Percentiles rank a stretch among this genome's conserved stretches.
Evolutionary conservation across 1,140 invertebrate genomes (phyloP).

Genomic region (Macrocentrus cingulum): DNA sequence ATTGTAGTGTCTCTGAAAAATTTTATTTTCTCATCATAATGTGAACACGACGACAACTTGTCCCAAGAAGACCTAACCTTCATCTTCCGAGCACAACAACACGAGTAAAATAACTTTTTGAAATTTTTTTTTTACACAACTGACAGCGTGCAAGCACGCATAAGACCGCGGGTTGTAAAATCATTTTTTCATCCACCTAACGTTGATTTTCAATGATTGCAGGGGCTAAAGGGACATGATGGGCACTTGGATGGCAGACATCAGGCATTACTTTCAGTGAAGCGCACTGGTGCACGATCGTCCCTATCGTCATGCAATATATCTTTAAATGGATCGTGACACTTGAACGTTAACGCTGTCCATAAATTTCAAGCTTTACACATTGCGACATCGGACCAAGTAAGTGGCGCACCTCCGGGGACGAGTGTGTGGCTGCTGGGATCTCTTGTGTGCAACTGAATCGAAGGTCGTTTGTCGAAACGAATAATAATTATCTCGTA

Average conservation of each 20-base stretch:
- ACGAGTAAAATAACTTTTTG: no score
- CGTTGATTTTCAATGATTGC: no score
- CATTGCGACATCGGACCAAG: constrained; percentile 21
- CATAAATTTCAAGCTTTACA: constrained; percentile 25
- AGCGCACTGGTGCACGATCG: not conserved
- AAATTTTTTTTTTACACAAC: no score
- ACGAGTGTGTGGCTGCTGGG: not conserved
- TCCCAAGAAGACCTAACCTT: no score
- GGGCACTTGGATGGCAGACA: no score
- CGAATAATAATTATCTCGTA: constrained; percentile 26
- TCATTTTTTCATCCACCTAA: not conserved
- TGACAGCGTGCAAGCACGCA: no score
- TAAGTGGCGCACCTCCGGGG: not conserved
- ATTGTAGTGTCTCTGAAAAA: constrained; percentile 6
- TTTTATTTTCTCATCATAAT: no score
- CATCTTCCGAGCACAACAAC: no score
- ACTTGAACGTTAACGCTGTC: constrained; percentile 26
- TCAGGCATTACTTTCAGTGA: not conserved
- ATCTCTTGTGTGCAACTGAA: constrained; percentile 10
- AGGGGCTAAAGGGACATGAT: no score
- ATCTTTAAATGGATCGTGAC: constrained; percentile 30
- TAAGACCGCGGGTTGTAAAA: not conserved
- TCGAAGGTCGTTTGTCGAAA: constrained; percentile 22
- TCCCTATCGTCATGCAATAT: constrained; percentile 9
- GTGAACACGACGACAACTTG: no score